Conservation (phyloP, 1,140 invertebrate species). For the Temnothorax curvispinosus region DNA sequence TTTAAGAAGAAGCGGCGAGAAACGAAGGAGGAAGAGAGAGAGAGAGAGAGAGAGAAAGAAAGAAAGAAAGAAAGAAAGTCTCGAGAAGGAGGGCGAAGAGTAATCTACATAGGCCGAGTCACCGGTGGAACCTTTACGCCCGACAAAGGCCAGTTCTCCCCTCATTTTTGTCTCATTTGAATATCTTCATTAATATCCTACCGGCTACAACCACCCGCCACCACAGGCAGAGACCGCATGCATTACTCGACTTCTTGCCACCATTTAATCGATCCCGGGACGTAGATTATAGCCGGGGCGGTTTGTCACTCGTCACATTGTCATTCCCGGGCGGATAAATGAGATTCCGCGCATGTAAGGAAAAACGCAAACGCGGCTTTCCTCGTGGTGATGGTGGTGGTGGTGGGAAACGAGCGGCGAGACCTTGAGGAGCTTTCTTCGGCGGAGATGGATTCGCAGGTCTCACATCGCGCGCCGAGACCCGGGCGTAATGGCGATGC, state of each 20-base stretch:
- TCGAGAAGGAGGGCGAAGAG: slow-evolving; percentile 59
- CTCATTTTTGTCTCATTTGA: slow-evolving; percentile 82
- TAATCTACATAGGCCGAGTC: slow-evolving; percentile 81
- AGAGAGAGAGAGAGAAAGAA: not conserved
- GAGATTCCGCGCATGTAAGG: slow-evolving; percentile 11
- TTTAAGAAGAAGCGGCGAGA: slow-evolving; percentile 51
- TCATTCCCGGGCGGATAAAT: slow-evolving; percentile 41
- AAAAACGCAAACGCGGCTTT: slow-evolving; percentile 9
- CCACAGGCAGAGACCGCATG: slow-evolving; percentile 70
- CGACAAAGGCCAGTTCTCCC: slow-evolving; percentile 76
- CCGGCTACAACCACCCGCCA: slow-evolving; percentile 66
- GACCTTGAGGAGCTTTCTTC: not conserved
- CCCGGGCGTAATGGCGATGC: slow-evolving; percentile 43
- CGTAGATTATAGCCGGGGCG: slow-evolving; percentile 69
- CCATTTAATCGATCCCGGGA: slow-evolving; percentile 79
- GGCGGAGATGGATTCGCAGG: not conserved
- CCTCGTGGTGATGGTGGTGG: not conserved
- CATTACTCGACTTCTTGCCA: slow-evolving; percentile 78
- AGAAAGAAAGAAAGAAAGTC: slow-evolving; percentile 10
- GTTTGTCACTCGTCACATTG: slow-evolving; percentile 64
- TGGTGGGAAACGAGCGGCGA: not conserved
- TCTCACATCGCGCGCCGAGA: not conserved
- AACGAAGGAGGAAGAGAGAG: slow-evolving; percentile 1
- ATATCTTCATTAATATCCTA: slow-evolving; percentile 83
- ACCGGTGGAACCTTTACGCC: slow-evolving; percentile 71